These are phyloP conservation scores for Danionella cerebrum DNA, from an alignment of 2,113 vertebrate species.

Conservation along the genomic window DNA sequence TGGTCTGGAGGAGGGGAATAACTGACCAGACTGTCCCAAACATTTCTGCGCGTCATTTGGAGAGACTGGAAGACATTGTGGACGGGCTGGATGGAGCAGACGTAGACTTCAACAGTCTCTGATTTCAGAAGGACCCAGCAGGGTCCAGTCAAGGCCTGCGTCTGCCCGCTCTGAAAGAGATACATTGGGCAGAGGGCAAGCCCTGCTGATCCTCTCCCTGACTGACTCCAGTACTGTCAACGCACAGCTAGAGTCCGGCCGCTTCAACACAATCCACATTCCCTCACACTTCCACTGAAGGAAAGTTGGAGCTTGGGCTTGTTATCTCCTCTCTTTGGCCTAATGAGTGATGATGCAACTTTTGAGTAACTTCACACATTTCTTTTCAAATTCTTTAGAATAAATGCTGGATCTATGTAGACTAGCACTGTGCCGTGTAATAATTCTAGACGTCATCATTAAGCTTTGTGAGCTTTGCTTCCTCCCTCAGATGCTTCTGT, in stretches of 20 bases:
- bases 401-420: too few relatives aligned
- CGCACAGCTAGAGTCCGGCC: slow-evolving; percentile 58
- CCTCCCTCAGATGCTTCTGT: too few relatives aligned
- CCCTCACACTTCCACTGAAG: slow-evolving; percentile 27
- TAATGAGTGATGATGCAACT: too few relatives aligned
- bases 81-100: slow-evolving; percentile 78
- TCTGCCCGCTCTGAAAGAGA: slow-evolving; percentile 62
- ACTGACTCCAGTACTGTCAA: slow-evolving; percentile 44
- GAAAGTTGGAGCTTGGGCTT: too few relatives aligned
- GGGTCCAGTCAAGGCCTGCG: slow-evolving; percentile 73
- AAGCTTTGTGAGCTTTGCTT: too few relatives aligned
- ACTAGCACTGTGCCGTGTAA: too few relatives aligned
- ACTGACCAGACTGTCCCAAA: slow-evolving; percentile 64
- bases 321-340: too few relatives aligned
- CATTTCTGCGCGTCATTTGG: slow-evolving; percentile 70
- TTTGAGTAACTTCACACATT: too few relatives aligned
- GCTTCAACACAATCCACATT: slow-evolving; percentile 59
- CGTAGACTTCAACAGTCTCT: slow-evolving; percentile 98
- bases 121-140: slow-evolving; percentile 94
- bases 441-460: too few relatives aligned
- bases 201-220: slow-evolving; percentile 58
- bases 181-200: slow-evolving; percentile 78
- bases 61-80: slow-evolving; percentile 66
- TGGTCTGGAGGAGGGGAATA: slow-evolving; percentile 52
- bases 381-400: too few relatives aligned